phyloP scores from a whole-genome alignment of 1,140 invertebrate genomes.

The Brachionus angularis region DNA sequence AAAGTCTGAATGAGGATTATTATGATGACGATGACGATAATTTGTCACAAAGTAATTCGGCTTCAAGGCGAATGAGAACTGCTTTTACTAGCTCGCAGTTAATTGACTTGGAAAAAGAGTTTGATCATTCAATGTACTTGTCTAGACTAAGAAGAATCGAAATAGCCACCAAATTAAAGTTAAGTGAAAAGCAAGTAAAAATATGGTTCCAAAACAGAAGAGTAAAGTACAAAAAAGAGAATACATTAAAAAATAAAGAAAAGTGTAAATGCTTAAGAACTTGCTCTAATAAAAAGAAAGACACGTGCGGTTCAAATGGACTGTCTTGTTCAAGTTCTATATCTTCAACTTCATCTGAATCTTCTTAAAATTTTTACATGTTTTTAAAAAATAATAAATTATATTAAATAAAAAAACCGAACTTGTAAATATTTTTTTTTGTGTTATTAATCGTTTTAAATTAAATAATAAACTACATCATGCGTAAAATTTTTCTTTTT shows the following conservation, averaged over 20 bases:
- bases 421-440: too few species aligned
- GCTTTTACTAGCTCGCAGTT: conserved; percentile 64
- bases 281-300: conserved; percentile 46
- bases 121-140: conserved; percentile 63
- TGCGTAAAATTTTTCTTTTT: too few species aligned
- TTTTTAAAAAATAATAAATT: too few species aligned
- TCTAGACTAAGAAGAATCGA: conserved; percentile 63
- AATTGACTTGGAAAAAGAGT: conserved; percentile 63
- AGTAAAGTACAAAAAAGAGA: conserved; percentile 69
- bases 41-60: conserved; percentile 13
- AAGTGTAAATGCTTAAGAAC: conserved; percentile 62
- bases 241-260: conserved; percentile 48
- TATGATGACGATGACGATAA: conserved; percentile 25
- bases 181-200: conserved; percentile 87
- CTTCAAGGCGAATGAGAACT: conserved; percentile 60
- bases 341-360: too few species aligned
- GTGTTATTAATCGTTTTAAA: too few species aligned
- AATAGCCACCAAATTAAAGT: conserved; percentile 63
- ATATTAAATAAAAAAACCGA: too few species aligned
- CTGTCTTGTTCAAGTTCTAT: conserved; percentile 22
- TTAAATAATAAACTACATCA: too few species aligned
- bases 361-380: too few species aligned
- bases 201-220: conserved; percentile 87
- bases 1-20: conserved; percentile 18
- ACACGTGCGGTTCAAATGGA: not conserved